Evolutionary conservation across 2,113 vertebrate genomes (phyloP), one percentile per base, ranked within the genome.

Genomic region (Syngnathus typhle): DNA sequence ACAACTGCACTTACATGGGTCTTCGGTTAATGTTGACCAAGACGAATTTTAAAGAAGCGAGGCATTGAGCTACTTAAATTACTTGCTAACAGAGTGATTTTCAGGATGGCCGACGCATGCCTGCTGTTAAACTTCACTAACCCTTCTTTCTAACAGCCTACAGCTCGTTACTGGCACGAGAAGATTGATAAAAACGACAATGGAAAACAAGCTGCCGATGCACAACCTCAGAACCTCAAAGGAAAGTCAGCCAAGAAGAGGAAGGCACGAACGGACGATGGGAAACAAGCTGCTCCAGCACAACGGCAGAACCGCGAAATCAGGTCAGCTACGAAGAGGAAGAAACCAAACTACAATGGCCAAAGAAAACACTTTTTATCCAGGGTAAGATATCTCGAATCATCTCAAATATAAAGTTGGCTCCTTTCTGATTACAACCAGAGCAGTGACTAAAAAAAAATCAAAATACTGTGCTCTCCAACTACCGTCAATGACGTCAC

Each of bases 161-260:
- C 72, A 5, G 66, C 67, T 71, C 82, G 89, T n/a, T 89, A 88
- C 79, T 89, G 87, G 88, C 58, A 84, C 23, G 68, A 66, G 19
- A 7, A 27, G 23, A 27, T 60, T 16, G 18, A 84, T 21, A 23
- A 59, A 18, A 65, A 1, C 1, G 64, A 80, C 19, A 32, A 52
- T 67, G 70, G 13, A 23, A 63, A 66, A 2, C 62, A 78, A 0
- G 70, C 54, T 3, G 56, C 44, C 23, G 19, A 64, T 19, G 1
- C 6, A 58, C 21, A 1, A 4, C 44, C 46, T 37, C 41, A 64
- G 39, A 6, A 72, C 7, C 16, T n/a, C 11, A 54, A 61, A 38
- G 23, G 38, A 16, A 52, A 32, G 61, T 69, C 32, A 49, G 2
- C 43, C 4, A 80, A 68, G 47, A 82, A 72, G 64, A 70, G 65